Conservation (phyloP, 2,113 vertebrate species). For the Tichodroma muraria region DNA sequence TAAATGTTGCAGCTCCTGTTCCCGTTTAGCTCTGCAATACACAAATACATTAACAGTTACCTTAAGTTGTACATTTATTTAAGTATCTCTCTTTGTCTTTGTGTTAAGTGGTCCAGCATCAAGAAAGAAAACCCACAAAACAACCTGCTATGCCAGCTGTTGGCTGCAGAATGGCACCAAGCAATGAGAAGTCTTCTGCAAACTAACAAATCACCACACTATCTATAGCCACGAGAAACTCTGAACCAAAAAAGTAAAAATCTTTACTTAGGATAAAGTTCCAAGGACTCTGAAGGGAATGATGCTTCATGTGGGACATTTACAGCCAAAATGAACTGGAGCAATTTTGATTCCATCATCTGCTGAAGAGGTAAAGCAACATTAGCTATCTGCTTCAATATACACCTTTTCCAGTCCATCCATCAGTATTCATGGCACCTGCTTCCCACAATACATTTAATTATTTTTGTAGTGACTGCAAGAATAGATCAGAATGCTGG, state of each 20-base stretch:
- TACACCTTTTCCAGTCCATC: not conserved
- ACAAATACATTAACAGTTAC: not conserved
- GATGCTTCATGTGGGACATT: not conserved
- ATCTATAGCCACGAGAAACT: not conserved
- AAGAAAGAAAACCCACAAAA: not conserved
- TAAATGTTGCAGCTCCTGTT: conserved; percentile 65
- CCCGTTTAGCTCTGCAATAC: conserved; percentile 74
- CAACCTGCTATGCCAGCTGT: not conserved
- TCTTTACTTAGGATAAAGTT: not conserved
- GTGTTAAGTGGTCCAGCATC: not conserved
- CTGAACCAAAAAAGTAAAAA: not conserved
- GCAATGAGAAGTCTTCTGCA: not conserved
- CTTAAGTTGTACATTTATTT: not conserved
- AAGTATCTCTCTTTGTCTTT: not conserved
- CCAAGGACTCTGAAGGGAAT: not conserved
- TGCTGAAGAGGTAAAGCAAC: not conserved
- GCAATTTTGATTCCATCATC: not conserved
- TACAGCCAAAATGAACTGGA: not conserved
- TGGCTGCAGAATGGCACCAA: not conserved
- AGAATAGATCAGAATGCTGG: not conserved
- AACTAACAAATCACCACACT: not conserved
- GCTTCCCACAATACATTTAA: not conserved
- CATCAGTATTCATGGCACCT: not conserved
- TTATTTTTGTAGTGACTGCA: not conserved
- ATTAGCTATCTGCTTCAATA: not conserved